Conservation (phyloP, 2,797 vertebrate genomes). For the Cottoperca gobio region DNA sequence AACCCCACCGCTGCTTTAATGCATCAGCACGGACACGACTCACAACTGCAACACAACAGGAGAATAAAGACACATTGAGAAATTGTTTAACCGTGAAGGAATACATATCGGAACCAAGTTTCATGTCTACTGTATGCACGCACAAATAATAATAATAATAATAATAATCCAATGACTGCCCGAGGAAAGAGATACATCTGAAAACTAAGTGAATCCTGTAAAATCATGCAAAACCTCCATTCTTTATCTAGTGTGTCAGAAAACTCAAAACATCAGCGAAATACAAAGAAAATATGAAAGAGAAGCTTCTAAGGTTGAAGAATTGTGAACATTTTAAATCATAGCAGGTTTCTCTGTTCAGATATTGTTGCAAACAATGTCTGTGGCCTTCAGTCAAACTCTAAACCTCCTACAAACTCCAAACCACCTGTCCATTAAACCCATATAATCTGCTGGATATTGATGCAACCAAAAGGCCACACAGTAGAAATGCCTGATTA, state of each 20-base stretch:
- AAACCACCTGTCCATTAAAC: conserved; percentile 60
- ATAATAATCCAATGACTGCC: background rate
- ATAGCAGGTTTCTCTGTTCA: background rate
- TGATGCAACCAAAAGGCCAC: conserved; percentile 62
- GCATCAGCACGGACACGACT: background rate
- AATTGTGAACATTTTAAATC: background rate
- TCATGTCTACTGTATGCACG: no score
- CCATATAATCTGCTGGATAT: conserved; percentile 61
- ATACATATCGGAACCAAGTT: background rate
- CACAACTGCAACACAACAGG: no score
- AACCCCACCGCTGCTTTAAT: background rate
- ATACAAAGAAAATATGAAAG: background rate
- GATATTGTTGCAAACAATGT: background rate
- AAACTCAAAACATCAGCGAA: background rate
- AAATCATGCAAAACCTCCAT: background rate
- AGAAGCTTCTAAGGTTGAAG: no score
- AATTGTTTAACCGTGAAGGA: background rate
- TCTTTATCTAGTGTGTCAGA: background rate
- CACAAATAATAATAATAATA: no score
- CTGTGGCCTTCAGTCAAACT: background rate
- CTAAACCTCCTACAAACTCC: conserved; percentile 26
- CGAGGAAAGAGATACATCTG: background rate
- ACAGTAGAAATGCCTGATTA: conserved; percentile 47
- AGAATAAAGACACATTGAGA: background rate
- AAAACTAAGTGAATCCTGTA: background rate